Conservation (phyloP, 1,140 invertebrate species). For the Drosophila pallidifrons region DNA sequence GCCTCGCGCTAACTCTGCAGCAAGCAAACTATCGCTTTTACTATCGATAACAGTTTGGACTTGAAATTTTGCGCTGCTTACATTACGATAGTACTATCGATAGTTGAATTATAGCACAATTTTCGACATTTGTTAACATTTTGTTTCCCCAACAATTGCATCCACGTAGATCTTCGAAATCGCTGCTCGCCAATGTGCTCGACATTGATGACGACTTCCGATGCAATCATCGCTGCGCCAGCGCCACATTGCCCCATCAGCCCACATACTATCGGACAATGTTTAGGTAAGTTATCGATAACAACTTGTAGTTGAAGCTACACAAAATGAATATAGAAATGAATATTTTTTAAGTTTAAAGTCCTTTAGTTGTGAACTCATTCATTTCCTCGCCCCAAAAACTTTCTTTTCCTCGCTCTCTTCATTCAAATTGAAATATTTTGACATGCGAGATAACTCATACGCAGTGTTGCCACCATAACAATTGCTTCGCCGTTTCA, state of each 20-base stretch:
- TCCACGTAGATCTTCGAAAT: constrained; percentile 90
- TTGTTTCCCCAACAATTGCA: background rate
- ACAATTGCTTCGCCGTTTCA: background rate
- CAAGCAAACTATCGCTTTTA: background rate
- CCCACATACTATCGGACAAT: constrained; percentile 84
- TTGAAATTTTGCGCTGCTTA: background rate
- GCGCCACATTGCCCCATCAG: constrained; percentile 81
- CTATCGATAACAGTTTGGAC: background rate
- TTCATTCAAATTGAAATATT: too few relatives aligned
- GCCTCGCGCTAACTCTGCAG: background rate
- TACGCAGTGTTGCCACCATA: too few relatives aligned
- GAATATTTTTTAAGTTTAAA: too few relatives aligned
- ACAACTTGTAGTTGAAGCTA: too few relatives aligned
- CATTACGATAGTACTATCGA: background rate
- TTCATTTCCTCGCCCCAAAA: too few relatives aligned
- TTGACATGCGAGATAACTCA: too few relatives aligned
- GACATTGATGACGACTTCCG: constrained; percentile 97
- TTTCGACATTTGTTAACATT: background rate
- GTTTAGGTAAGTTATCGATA: constrained; percentile 69
- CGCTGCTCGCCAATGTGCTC: constrained; percentile 96
- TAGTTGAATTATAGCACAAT: background rate
- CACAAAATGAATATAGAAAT: too few relatives aligned
- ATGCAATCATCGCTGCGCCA: constrained; percentile 86
- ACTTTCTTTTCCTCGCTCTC: too few relatives aligned
- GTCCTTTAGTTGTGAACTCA: too few relatives aligned